phyloP scores from a whole-genome alignment of 1,140 invertebrate species.

The Oscheius sp. region DNA sequence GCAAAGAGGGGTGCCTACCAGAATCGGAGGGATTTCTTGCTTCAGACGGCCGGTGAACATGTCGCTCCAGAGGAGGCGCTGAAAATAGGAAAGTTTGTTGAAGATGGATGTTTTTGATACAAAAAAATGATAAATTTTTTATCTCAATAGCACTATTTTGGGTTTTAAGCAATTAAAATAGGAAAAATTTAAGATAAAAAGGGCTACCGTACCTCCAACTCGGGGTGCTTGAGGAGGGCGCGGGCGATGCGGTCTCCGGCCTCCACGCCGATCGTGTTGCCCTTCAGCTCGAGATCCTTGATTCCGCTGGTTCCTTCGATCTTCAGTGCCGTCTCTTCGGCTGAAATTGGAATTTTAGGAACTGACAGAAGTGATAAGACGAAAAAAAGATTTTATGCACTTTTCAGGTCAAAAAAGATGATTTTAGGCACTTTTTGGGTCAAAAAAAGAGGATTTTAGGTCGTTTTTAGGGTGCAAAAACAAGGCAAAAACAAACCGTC shows the following conservation, averaged over 20 bases:
- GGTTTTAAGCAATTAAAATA: neutral
- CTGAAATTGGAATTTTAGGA: neutral
- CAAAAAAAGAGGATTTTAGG: too few relatives aligned
- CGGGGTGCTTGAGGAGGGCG: conserved; percentile 26
- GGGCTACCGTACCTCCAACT: conserved; percentile 25
- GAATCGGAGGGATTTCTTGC: conserved; percentile 83
- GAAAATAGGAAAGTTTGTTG: conserved; percentile 22
- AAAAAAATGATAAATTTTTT: neutral
- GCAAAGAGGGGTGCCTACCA: conserved; percentile 63
- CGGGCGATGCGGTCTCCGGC: conserved; percentile 30
- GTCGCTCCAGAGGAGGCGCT: conserved; percentile 68
- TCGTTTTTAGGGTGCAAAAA: neutral
- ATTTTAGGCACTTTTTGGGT: too few relatives aligned
- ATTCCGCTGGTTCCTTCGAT: neutral
- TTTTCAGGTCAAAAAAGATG: too few relatives aligned
- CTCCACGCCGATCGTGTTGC: conserved; percentile 38
- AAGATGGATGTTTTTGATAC: conserved; percentile 1
- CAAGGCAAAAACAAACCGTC: conserved; percentile 5
- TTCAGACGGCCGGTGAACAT: conserved; percentile 90
- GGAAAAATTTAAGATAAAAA: neutral
- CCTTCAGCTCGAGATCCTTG: conserved; percentile 20
- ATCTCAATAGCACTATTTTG: neutral
- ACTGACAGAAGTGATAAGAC: too few relatives aligned
- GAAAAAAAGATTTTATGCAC: too few relatives aligned
- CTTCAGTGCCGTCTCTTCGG: conserved; percentile 1